Percentiles rank a stretch among this genome's conserved stretches.
Conservation (phyloP, 2,888 invertebrate genomes). For the Xestoiulus laeticollis region DNA sequence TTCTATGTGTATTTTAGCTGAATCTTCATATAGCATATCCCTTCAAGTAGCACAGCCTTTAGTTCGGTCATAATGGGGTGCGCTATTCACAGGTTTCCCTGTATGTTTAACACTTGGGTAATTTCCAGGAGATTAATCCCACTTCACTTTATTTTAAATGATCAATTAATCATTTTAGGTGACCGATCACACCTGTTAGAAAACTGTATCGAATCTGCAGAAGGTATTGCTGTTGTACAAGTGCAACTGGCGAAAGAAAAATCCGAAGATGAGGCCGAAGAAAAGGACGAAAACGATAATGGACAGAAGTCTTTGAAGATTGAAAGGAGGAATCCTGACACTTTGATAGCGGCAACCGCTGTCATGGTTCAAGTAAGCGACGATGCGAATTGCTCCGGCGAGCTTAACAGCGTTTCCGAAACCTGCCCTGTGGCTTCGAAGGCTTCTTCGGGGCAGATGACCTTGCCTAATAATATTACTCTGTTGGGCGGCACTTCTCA, state of each 20-base stretch:
- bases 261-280: background rate
- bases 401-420: background rate
- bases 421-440: background rate
- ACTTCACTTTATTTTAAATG: too few relatives aligned
- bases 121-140: too few relatives aligned
- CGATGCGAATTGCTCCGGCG: background rate
- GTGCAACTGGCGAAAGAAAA: background rate
- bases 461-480: slow-evolving; percentile 13
- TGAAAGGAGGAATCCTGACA: background rate
- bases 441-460: background rate
- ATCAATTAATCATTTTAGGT: too few relatives aligned
- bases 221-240: background rate
- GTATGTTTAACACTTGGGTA: too few relatives aligned
- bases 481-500: too few relatives aligned
- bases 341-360: background rate
- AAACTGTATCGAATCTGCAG: too few relatives aligned
- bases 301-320: background rate
- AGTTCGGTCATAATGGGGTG: too few relatives aligned
- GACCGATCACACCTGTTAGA: background rate
- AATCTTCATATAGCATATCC: too few relatives aligned
- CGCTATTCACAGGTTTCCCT: too few relatives aligned
- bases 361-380: background rate
- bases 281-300: background rate
- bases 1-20: too few relatives aligned
- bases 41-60: too few relatives aligned